Percentiles rank a stretch among this genome's conserved stretches.
These are phyloP conservation scores for Phyllostomus hastatus DNA, from an alignment of 2,113 vertebrate species.

Conservation along the genomic window DNA sequence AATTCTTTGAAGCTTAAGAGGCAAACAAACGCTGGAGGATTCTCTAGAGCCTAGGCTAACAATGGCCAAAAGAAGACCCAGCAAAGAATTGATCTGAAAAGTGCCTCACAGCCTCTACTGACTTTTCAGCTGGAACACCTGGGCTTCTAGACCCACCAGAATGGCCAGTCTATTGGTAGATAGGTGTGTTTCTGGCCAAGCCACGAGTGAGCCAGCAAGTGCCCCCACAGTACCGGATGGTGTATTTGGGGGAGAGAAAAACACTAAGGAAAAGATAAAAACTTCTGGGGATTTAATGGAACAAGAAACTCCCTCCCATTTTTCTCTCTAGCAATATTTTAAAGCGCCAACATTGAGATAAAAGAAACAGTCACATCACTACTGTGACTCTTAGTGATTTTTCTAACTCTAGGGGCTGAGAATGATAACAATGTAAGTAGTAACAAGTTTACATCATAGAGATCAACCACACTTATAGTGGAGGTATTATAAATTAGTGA, in stretches of 20 bases:
- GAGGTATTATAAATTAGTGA: neutral
- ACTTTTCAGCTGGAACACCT: neutral
- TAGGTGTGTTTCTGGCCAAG: neutral
- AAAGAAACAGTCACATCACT: neutral
- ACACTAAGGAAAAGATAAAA: neutral
- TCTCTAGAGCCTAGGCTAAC: neutral
- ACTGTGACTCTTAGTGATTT: neutral
- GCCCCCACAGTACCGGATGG: neutral
- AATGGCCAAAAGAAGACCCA: neutral
- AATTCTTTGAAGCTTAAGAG: neutral
- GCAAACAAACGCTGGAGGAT: neutral
- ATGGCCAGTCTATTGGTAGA: neutral
- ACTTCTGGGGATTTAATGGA: neutral
- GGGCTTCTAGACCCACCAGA: neutral
- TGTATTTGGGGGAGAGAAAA: neutral
- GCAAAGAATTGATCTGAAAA: neutral
- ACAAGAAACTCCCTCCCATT: neutral
- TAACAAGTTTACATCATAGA: neutral
- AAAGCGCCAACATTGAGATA: neutral
- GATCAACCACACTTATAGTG: neutral
- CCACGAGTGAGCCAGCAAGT: neutral
- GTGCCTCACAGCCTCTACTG: neutral
- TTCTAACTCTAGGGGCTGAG: neutral
- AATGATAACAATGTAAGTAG: neutral
- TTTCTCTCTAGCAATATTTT: neutral